Evolutionary conservation across 2,113 vertebrate species (phyloP), one percentile per base, ranked within the genome.

Genomic region (Strix aluco): DNA sequence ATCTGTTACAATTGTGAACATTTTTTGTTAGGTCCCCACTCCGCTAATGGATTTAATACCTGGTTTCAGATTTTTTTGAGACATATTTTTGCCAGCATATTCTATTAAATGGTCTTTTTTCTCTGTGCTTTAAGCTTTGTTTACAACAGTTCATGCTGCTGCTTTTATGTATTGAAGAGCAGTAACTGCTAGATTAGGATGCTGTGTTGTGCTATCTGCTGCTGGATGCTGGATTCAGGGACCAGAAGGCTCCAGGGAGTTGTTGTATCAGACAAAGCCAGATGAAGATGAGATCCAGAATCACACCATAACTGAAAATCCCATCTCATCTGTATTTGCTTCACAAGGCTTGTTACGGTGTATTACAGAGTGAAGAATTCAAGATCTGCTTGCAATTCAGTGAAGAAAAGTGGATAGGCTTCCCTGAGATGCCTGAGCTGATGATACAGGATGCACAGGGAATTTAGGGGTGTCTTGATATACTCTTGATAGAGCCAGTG

Each of bases 371-470:
- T 11, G 5, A 86, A 65, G 77, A 79, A 71, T 47, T 81, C 2
- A 2, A 70, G 63, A 22, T 74, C 79, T 84, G 29, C 40, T 32
- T 81, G 51, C 46, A 81, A 10, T 71, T 87, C 29, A 67, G 14
- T 36, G 42, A 88, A 84, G 38, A 38, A 69, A 55, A 55, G 52
- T n/a, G 15, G 27, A 57, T 27, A 42, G 54, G 47, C 44, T 90
- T 83, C 71, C 55, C 25, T 36, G 55, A 62, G 67, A 32, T 0
- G 2, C 25, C 49, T 16, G 25, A 84, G 18, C 46, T 88, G 55
- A 85, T 0, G 0, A 21, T 22, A 70, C 0, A 1, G 20, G 22
- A 38, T 13, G 21, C 42, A 67, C 21, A 44, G 5, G 15, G 44
- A 40, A 70, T 83, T 66, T 32, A n/a, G 29, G 11, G 6, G 49